Percentiles rank a stretch among this genome's conserved stretches.
Evolutionary conservation across 2,888 invertebrate species (phyloP).

Genomic region (Drepanosiphum platanoidis): DNA sequence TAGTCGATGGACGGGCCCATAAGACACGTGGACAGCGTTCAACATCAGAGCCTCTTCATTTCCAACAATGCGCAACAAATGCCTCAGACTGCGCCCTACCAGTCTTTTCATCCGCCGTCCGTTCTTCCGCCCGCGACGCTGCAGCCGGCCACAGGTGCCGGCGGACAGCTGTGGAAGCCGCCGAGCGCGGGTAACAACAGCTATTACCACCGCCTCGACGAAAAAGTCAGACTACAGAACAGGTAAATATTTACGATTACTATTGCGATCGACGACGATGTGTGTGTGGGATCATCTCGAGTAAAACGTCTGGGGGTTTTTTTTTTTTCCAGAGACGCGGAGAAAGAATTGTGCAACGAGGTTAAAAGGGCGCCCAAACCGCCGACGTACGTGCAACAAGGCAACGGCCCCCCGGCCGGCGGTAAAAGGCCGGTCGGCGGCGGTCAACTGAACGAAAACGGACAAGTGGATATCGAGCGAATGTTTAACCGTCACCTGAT

Average conservation of each 20-base stretch:
- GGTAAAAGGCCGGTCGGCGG: background rate
- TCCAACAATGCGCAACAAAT: slow-evolving; percentile 69
- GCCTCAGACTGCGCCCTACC: slow-evolving; percentile 63
- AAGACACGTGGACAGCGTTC: slow-evolving; percentile 73
- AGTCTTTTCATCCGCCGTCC: slow-evolving; percentile 63
- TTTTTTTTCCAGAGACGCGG: background rate
- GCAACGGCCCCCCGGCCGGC: background rate
- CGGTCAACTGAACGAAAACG: slow-evolving; percentile 45
- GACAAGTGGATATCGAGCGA: slow-evolving; percentile 65
- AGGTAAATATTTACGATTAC: too few relatives aligned
- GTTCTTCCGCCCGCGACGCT: slow-evolving; percentile 66
- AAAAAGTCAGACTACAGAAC: background rate
- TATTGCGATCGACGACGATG: background rate
- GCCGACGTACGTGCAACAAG: background rate
- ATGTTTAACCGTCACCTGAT: slow-evolving; percentile 65
- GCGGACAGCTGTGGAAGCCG: slow-evolving; percentile 5
- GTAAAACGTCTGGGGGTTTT: background rate
- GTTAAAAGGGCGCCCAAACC: background rate
- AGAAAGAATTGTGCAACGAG: slow-evolving; percentile 26
- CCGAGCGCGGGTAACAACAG: background rate
- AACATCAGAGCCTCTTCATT: slow-evolving; percentile 73
- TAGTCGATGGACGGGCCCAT: slow-evolving; percentile 69
- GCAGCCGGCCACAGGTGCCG: background rate
- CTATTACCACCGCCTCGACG: background rate
- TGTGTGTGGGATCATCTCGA: too few relatives aligned